Base-by-base conservation (phyloP, 2,797 vertebrate genomes). In the Mormyrops attenuatus region DNA sequence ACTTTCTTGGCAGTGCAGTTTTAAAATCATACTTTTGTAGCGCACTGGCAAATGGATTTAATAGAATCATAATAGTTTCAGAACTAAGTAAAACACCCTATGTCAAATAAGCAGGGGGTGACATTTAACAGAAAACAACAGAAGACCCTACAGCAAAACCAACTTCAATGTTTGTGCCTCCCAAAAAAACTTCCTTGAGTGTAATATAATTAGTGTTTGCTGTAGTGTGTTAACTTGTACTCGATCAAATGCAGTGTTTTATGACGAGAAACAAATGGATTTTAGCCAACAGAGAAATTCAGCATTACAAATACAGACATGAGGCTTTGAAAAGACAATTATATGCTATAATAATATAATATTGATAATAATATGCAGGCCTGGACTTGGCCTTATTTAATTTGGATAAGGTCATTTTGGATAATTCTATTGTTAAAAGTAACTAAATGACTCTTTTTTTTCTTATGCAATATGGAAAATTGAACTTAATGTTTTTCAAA, bases 201-300 rank as follows among this genome's bases (percentile, higher is more conserved):
- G 30, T 82, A 82, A 82, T 82, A 82, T 82, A 82, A 82, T 82
- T 82, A 82, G 77, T 82, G 41, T 82, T 82, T 82, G 77, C 41
- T 82, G 77, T 22, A 82, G 77, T 44, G 30, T 82, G 77, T 82
- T 82, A 82, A 20, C 77, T 82, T 82, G 41, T 11, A 47, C 41
- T 47, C 41, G 38, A 80, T 20, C 73, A 80, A 82, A 82, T 82
- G 77, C 77, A 82, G 77, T 47, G 3, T 82, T 22, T 77, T 77
- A 41, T 77, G 34, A 77, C 15, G 15, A 77, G 34, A 38, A 77
- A 77, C 34, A 20, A 38, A 41, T 77, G 69, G 34, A 77, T 38
- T 41, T 77, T 41, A 77, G 69, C 69, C 77, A 82, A 82, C 2
- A 47, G 41, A 47, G 20, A 82, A 47, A 82, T 82, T 82, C 41